Percentiles rank a stretch among this genome's conserved stretches.
phyloP scores from a whole-genome alignment of 2,797 vertebrate species.

The Hafferia zeledoni region DNA sequence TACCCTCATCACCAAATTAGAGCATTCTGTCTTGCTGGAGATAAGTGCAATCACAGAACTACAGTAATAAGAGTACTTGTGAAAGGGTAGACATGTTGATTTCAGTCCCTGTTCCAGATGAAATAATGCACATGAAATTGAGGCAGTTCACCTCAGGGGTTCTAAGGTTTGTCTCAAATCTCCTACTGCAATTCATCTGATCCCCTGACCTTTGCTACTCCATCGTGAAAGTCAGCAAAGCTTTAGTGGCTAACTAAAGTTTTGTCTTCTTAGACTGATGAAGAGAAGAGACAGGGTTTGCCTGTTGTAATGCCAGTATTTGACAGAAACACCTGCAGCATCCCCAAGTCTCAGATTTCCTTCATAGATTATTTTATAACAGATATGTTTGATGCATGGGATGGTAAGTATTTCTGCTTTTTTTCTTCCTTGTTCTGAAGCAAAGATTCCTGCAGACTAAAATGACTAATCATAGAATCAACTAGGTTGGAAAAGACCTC shows the following conservation, averaged over 20 bases:
- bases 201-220: background rate
- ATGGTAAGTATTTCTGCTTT: conserved; percentile 75
- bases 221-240: background rate
- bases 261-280: conserved; percentile 79
- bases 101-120: background rate
- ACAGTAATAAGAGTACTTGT: background rate
- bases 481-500: no score
- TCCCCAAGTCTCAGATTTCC: conserved; percentile 86
- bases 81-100: background rate
- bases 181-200: background rate
- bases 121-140: background rate
- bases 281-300: conserved; percentile 83
- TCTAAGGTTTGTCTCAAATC: background rate
- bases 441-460: background rate
- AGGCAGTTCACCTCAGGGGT: background rate
- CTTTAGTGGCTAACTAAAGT: conserved; percentile 9
- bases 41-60: background rate
- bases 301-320: conserved; percentile 86
- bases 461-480: background rate
- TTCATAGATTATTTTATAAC: conserved; percentile 87
- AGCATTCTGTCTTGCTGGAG: background rate
- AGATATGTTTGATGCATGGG: conserved; percentile 86
- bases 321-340: conserved; percentile 83
- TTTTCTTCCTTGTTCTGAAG: background rate
- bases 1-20: background rate